A percentile compares a stretch with the other conserved stretches of the same genome.
These are phyloP conservation scores for Trichacis sp. DNA, from an alignment of 2,888 invertebrate genomes.

Conservation along the genomic window DNA sequence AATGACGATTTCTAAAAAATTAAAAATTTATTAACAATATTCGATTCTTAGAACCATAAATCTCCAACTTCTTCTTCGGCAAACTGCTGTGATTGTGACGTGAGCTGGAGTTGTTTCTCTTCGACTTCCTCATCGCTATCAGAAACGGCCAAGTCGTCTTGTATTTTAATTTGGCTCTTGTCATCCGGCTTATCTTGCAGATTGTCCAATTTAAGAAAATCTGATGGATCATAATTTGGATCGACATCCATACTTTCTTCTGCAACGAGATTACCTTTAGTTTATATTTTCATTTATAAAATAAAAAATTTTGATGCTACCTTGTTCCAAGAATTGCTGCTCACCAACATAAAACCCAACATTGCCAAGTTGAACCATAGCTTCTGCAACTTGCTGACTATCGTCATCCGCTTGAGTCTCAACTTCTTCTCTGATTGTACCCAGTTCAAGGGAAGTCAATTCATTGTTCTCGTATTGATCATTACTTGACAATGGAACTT, in stretches of 20 bases:
- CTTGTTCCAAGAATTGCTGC: slow-evolving; percentile 64
- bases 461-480: slow-evolving; percentile 67
- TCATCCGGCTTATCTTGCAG: slow-evolving; percentile 65
- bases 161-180: slow-evolving; percentile 74
- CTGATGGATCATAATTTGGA: slow-evolving; percentile 88
- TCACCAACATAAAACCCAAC: slow-evolving; percentile 75
- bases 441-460: slow-evolving; percentile 58
- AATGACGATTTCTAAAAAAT: too few relatives aligned
- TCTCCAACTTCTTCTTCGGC: slow-evolving; percentile 72
- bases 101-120: slow-evolving; percentile 44
- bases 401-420: slow-evolving; percentile 72
- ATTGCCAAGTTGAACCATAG: slow-evolving; percentile 80
- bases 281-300: too few relatives aligned
- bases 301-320: too few relatives aligned
- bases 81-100: slow-evolving; percentile 52
- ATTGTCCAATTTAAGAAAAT: slow-evolving; percentile 77
- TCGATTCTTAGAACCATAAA: slow-evolving; percentile 72
- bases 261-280: slow-evolving; percentile 53
- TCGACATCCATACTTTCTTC: slow-evolving; percentile 83
- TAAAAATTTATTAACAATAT: too few relatives aligned
- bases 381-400: slow-evolving; percentile 79
- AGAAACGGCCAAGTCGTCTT: slow-evolving; percentile 81
- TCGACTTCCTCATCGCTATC: slow-evolving; percentile 80
- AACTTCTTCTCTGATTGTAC: slow-evolving; percentile 58
- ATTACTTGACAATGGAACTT: slow-evolving; percentile 73